Evolutionary conservation across 1,140 invertebrate species (phyloP).

Genomic region (Ceratosolen fusciceps): DNA sequence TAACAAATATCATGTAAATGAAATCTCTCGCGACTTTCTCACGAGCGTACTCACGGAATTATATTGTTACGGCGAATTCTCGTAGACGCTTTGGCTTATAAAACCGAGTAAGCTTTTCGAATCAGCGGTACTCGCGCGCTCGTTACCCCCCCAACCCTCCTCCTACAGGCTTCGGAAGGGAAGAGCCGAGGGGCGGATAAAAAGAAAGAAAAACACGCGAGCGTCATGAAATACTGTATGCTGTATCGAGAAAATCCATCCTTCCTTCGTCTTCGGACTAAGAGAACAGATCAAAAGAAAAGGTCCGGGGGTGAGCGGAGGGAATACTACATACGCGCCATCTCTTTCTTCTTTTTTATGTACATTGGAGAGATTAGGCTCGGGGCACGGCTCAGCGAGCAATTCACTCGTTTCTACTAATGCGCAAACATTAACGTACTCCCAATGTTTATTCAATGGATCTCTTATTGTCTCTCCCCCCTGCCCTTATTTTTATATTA

Average conservation of each 20-base stretch:
- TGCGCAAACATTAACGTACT: neutral
- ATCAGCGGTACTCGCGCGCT: no score
- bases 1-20: no score
- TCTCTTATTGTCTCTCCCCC: neutral
- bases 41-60: neutral
- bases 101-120: neutral
- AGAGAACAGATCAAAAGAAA: slow-evolving; percentile 41
- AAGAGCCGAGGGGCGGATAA: slow-evolving; percentile 17
- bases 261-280: slow-evolving; percentile 41
- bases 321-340: neutral
- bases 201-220: no score
- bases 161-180: no score
- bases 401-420: neutral
- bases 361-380: neutral
- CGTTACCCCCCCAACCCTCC: no score
- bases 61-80: neutral
- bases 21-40: neutral
- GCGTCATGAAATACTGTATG: neutral
- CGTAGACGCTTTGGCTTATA: slow-evolving; percentile 12
- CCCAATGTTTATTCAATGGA: neutral
- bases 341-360: slow-evolving; percentile 4
- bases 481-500: neutral
- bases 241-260: slow-evolving; percentile 3
- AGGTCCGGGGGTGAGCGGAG: neutral
- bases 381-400: neutral